Evolutionary conservation across 2,113 vertebrate species (phyloP), one percentile per base, ranked within the genome.

Genomic region (Lepus americanus): DNA sequence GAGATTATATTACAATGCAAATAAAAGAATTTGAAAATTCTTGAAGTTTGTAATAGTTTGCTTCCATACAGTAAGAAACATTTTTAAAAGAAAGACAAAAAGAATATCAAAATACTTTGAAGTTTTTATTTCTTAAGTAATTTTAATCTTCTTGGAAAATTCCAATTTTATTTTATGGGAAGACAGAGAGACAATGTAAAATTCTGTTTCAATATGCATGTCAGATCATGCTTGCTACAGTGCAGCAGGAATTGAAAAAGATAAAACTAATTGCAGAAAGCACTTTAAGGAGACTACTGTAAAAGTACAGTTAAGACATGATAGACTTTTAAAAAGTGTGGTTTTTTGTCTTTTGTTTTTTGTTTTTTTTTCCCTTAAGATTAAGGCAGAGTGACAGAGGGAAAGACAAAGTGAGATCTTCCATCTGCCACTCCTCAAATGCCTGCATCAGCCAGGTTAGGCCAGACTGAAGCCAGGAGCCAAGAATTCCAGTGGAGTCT

Each of bases 71-170:
- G 59, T 85, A 96, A 93, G 63, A 89, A 89, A 33, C 80, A 91
- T 11, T 20, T 77, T 70, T 70, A 90, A 89, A 94, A 85, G 79
- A 63, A 90, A 36, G 11, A 87, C n/a, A 85, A 67, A 89, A 96
- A 63, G 20, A 67, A 76, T 4, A 83, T 8, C 39, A 90, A 79
- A 11, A 76, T 49, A 8, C 69, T 90, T 88, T 27, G 90, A 90
- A 87, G 55, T 22, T 49, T 63, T 0, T 88, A 69, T 79, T 92
- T 83, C 64, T 77, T 69, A 64, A 94, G 77, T 82, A 82, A 81
- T 61, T 85, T 81, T 93, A 76, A 93, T 81, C 29, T 78, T 14
- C 25, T 91, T 95, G 27, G 61, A 84, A 96, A 96, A 89, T 49
- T 66, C 44, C 44, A 67, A 88, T 81, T 80, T 95, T 69, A 89